phyloP scores from a whole-genome alignment of 2,888 invertebrate species.

The Tubiluchus corallicola region DNA sequence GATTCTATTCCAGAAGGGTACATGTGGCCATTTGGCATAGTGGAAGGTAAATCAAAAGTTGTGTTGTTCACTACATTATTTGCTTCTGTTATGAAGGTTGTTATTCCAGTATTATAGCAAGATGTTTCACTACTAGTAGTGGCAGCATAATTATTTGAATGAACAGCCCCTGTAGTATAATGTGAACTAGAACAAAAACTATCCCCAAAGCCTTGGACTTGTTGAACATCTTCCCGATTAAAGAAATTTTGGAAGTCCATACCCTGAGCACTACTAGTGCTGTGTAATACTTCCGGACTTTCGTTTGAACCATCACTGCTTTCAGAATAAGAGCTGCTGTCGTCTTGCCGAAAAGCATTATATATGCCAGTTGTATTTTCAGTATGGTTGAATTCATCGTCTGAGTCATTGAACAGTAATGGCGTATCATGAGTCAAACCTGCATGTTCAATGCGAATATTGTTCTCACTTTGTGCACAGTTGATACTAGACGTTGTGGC shows the following conservation, averaged over 20 bases:
- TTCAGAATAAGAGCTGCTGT: neutral
- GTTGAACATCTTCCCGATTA: neutral
- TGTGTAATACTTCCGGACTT: too few species aligned
- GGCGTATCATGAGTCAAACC: constrained; percentile 17
- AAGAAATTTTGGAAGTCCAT: constrained; percentile 1
- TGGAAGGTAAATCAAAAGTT: neutral
- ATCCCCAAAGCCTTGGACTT: neutral
- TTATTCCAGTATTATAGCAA: neutral
- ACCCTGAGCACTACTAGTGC: too few species aligned
- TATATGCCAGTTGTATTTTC: neutral
- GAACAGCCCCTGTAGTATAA: too few species aligned
- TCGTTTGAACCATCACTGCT: constrained; percentile 3
- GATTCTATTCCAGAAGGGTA: neutral
- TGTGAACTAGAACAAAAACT: too few species aligned
- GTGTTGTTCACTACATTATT: neutral
- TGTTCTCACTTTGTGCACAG: constrained; percentile 4
- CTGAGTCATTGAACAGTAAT: constrained; percentile 23
- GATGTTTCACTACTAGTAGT: neutral
- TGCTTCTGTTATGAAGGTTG: neutral
- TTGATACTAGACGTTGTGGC: too few species aligned
- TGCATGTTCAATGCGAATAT: neutral
- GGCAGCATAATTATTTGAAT: too few species aligned
- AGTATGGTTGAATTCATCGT: constrained; percentile 15
- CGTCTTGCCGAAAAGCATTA: constrained; percentile 1
- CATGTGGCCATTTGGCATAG: neutral